Base-by-base conservation (phyloP, 2,797 vertebrate genomes). In the Periparus ater region DNA sequence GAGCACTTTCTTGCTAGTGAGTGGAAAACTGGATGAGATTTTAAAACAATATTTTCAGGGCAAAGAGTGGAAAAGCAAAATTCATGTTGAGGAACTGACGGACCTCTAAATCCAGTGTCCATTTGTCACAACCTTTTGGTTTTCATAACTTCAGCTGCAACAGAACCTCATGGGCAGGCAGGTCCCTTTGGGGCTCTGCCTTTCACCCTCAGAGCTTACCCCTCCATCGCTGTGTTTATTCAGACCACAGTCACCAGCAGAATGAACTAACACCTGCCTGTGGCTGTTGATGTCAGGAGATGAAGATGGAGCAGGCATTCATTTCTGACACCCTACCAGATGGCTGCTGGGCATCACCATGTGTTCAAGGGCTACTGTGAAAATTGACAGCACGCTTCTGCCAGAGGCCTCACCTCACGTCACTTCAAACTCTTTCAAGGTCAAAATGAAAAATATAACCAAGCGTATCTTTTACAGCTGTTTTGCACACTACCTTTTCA, bases 161-260 rank as follows among this genome's bases (percentile, higher is more conserved):
- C 48, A 78, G 7, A 5, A 2, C 11, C 54, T 32, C 25, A 36
- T 0, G 1, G 14, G 17, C 58, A 85, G 17, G 6, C 8, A 67
- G 9, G 23, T 54, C 5, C 6, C 7, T 68, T 17, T 16, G 5
- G 11, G 32, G 3, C 4, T 65, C 19, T 65, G 21, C 8, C 10
- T 71, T 77, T 38, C 42, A 3, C 14, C 19, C 5, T 57, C 45
- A 50, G 54, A 60, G 17, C 29, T 82, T 32, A 32, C 27, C 20
- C 8, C 19, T 29, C 9, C 6, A 2, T 9, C 0, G 1, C 8
- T 19, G 5, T 51, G 23, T 20, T 45, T 57, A 17, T n/a, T 40
- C 54, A 67, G 13, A 65, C 9, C 58, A 55, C 81, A 55, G 25
- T 20, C n/a, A 20, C 16, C 4, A 4, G 30, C 19, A 85, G 34